Evolutionary conservation across 1,140 invertebrate species (phyloP), one percentile per base, ranked within the genome.

Genomic region (Cylas formicarius): DNA sequence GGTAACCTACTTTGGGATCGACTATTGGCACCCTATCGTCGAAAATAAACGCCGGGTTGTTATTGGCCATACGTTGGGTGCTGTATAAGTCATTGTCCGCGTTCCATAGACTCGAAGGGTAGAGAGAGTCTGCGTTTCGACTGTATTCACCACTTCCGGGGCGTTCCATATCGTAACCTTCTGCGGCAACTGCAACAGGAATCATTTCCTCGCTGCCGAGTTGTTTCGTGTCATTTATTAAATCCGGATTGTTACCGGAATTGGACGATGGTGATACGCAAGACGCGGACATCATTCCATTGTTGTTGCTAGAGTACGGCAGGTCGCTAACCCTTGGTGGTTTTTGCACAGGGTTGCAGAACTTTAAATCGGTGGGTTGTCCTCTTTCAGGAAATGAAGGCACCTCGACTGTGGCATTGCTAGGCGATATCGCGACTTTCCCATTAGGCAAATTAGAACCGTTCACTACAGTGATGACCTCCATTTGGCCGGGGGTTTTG

Each of bases 1-100:
- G 81, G 62, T 89, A 90, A 11, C 75, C 57, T 56, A 58, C 39
- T 52, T 57, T 57, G 3, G 58, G 53, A 62, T 78, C 74, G 58
- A 87, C 82, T 26, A 87, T 82, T 11, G 84, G 81, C 28, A 82
- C 86, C 42, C 78, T 78, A 56, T 86, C 82, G 38, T 80, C 80
- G 48, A 83, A 75, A 31, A 71, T 67, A 49, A 73, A 74, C 11
- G 69, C 67, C n/a, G 72, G 70, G 40, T 43, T 39, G 20, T 42
- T 45, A 8, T 34, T 46, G 9, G 45, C 23, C 4, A 21, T 14
- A 58, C 49, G 71, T 68, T 48, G 67, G n/a, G 18, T 65, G 56
- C 71, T 45, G 16, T 48, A 45, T 2, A 42, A 46, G n/a, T 53
- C 48, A 26, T 48, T 48, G 2, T 48, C 59, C 20, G 57, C 67